Evolutionary conservation across 2,797 vertebrate species (phyloP), one percentile per base, ranked within the genome.

Genomic region (Corythornis leucogaster): DNA sequence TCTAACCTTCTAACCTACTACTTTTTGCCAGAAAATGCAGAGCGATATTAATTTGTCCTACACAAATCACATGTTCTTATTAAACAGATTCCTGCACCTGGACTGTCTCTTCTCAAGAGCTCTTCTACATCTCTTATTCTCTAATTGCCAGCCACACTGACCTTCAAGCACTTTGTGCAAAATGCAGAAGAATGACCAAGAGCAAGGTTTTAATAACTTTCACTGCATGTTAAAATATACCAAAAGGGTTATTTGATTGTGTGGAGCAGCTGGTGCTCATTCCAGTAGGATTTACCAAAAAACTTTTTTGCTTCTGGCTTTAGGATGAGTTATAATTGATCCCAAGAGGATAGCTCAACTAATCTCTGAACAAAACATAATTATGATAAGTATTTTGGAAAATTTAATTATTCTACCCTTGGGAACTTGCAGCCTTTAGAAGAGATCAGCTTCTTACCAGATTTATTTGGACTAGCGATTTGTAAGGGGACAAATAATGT

Each of bases 351-450:
- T 50, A 82, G 64, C 40, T 66, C 69, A 87, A 74, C 67, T 90
- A 90, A 95, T 96, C 91, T 93, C 67, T 22, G 83, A 93, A 96
- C 74, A 95, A 95, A 97, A 94, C 69, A 91, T 94, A 90, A 93
- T 95, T 94, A 90, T 53, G 63, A 46, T 77, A 93, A 93, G 85
- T 94, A 95, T 97, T 97, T 96, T 96, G 90, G 87, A 96, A 97
- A 96, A 96, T 87, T 87, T 90, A 91, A 96, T 95, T 90, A 91
- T 94, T 96, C 51, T 57, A 31, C 88, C 64, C 30, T 53, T 73
- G 93, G 92, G 91, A 96, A 78, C 89, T 74, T 20, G 6, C 12
- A 74, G 45, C 31, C 64, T 91, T 94, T 85, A 59, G 69, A 94
- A 94, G 40, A 55, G 31, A 93, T 93, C 50, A 20, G 7, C 64